Evolutionary conservation across 2,113 vertebrate species (phyloP).

Genomic region (Pipa parva): DNA sequence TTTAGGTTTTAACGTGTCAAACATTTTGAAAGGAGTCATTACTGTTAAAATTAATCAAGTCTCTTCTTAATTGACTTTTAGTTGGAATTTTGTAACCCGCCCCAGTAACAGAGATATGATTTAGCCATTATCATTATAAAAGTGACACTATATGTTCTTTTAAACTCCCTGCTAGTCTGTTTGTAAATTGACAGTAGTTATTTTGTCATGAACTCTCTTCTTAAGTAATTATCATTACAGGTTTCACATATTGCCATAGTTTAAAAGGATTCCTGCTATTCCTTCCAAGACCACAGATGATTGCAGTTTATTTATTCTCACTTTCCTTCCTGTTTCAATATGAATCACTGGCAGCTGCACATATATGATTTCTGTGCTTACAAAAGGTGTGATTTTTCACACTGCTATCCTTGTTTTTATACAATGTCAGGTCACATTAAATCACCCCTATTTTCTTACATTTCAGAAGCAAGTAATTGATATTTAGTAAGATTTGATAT

Average conservation of each 20-base stretch:
- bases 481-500: slow-evolving; percentile 10
- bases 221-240: neutral
- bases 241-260: slow-evolving; percentile 25
- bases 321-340: slow-evolving; percentile 34
- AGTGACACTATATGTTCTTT: too few species aligned
- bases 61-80: too few species aligned
- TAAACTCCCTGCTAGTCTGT: neutral
- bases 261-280: slow-evolving; percentile 29
- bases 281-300: slow-evolving; percentile 29
- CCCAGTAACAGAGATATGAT: too few species aligned
- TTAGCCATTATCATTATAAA: too few species aligned
- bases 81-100: too few species aligned
- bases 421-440: slow-evolving; percentile 29
- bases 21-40: too few species aligned
- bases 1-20: too few species aligned
- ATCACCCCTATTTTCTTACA: neutral
- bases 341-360: slow-evolving; percentile 35
- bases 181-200: too few species aligned
- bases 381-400: slow-evolving; percentile 28
- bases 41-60: too few species aligned
- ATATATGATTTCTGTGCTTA: slow-evolving; percentile 26
- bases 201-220: slow-evolving; percentile 14
- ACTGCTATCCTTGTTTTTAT: slow-evolving; percentile 30
- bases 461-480: neutral
- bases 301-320: slow-evolving; percentile 32